These are phyloP conservation scores for Craniophora ligustri DNA, from an alignment of 2,888 invertebrate species.

Conservation along the genomic window DNA sequence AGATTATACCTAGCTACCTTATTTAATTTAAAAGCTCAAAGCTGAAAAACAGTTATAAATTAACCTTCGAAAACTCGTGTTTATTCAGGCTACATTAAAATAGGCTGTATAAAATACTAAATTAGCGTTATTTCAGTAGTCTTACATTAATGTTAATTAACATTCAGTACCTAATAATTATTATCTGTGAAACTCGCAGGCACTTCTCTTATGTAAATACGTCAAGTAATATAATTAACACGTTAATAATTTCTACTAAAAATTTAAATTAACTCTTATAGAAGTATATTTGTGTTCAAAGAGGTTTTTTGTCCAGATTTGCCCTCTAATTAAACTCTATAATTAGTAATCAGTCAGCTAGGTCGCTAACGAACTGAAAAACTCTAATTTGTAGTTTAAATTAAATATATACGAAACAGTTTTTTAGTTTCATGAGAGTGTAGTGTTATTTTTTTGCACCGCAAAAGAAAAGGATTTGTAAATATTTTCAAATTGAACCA, in stretches of 20 bases:
- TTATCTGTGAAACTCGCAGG: background rate
- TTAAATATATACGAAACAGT: too few species aligned
- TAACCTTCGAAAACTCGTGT: background rate
- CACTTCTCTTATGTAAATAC: background rate
- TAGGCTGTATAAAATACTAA: background rate
- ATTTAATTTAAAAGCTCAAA: too few species aligned
- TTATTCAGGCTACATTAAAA: background rate
- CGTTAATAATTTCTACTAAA: background rate
- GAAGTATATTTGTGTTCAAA: background rate
- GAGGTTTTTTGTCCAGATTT: background rate
- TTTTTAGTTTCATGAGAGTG: too few species aligned
- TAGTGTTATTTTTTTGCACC: too few species aligned
- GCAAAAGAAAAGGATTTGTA: too few species aligned
- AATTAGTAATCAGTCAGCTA: constrained; percentile 1
- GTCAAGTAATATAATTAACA: background rate
- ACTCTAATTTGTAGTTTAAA: too few species aligned
- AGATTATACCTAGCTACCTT: too few species aligned
- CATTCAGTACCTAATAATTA: background rate
- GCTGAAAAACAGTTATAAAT: too few species aligned
- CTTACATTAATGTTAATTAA: background rate
- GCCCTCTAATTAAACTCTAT: background rate
- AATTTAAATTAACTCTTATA: background rate
- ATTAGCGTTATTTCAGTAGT: background rate
- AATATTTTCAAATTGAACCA: too few species aligned
- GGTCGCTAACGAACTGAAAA: background rate